Conservation (phyloP, 2,888 invertebrate species). For the Eupeodes latifasciatus region DNA sequence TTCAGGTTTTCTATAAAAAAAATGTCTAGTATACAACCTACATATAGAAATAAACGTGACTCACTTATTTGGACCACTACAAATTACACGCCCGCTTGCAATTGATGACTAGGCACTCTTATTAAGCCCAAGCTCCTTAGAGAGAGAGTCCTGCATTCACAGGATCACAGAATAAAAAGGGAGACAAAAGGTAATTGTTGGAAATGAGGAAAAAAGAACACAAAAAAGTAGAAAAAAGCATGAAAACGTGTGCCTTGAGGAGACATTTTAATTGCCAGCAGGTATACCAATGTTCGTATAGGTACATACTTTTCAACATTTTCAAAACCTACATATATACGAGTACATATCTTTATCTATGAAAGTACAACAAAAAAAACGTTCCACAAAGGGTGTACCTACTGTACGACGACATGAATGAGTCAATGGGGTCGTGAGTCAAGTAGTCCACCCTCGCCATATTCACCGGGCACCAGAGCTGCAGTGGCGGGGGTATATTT, state of each 20-base stretch:
- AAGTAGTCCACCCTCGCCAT: conserved; percentile 65
- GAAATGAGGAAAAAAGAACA: conserved; percentile 28
- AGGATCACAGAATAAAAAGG: conserved; percentile 44
- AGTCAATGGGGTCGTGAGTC: conserved; percentile 72
- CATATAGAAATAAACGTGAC: conserved; percentile 60
- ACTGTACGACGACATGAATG: conserved; percentile 40
- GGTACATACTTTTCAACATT: conserved; percentile 6
- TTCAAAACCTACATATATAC: neutral
- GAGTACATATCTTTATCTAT: conserved; percentile 3
- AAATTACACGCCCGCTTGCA: conserved; percentile 73
- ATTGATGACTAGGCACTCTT: conserved; percentile 71
- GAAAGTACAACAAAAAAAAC: neutral
- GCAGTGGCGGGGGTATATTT: conserved; percentile 1
- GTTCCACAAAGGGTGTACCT: conserved; percentile 57
- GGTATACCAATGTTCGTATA: conserved; percentile 38
- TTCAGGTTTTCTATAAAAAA: conserved; percentile 17
- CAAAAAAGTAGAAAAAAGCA: conserved; percentile 2
- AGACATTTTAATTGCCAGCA: conserved; percentile 74
- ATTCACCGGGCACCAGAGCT: neutral
- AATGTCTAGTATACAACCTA: neutral
- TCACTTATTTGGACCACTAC: conserved; percentile 71
- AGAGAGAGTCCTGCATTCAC: conserved; percentile 36
- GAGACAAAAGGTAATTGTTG: conserved; percentile 62
- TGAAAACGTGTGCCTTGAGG: conserved; percentile 67
- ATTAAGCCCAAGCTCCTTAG: conserved; percentile 53